Base-by-base conservation (phyloP, 2,797 vertebrate species). In the Acanthurus leucopareius region DNA sequence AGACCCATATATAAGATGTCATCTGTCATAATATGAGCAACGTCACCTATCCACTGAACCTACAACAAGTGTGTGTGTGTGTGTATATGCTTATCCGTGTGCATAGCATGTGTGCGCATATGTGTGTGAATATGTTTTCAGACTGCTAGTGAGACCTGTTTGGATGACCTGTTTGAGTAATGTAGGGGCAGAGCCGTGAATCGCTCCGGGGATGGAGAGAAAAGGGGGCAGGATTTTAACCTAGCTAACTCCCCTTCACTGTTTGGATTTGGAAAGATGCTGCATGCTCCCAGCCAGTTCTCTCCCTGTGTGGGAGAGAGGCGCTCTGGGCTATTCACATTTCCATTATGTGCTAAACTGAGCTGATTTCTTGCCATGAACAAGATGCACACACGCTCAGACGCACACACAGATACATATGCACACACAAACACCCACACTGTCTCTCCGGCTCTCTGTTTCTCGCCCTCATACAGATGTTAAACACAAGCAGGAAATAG, bases 331-430 rank as follows among this genome's bases (percentile, higher is more conserved):
- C 93, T 89, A 93, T 93, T 90, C 94, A 75, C 91, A 93, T 94
- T 93, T 93, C 91, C 92, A 94, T 93, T 93, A 94, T 94, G 92
- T 93, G 91, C 92, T 94, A 93, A 94, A 94, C 91, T 92, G 92
- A 94, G 89, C 91, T 93, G 94, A 93, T 93, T 93, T 90, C 88
- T 91, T 91, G 89, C 91, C 92, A 93, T 88, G 88, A 92, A 94
- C 86, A 91, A 91, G 90, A 92, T 88, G 84, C 90, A 86, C 87
- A 81, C 87, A 90, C 49, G 75, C 89, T 88, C 77, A 60, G 84
- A 91, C 80, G 80, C 87, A 81, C 90, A 88, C 84, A 77, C 85
- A 80, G 42, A 90, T 74, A 90, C 77, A 85, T 82, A 91, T 73
- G 74, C 79, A 83, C 84, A 72, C 81, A 73, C 64, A 82, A 59